Percentiles rank a stretch among this genome's conserved stretches.
Conservation (phyloP, 2,888 invertebrate species). For the Eubasilissa splendida region DNA sequence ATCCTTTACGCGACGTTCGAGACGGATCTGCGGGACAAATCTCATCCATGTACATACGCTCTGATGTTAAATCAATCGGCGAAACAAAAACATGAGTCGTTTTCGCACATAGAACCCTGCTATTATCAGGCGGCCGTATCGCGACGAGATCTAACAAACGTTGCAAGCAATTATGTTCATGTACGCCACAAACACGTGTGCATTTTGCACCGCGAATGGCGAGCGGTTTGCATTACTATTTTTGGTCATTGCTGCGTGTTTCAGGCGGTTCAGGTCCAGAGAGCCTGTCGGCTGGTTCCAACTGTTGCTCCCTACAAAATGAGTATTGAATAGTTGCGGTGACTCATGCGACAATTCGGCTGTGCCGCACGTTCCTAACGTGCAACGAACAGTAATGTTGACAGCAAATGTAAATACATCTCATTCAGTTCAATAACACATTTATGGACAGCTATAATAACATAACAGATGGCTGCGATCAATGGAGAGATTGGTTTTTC, state of each 20-base stretch:
- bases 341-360: slow-evolving; percentile 24
- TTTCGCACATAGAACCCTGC: slow-evolving; percentile 2
- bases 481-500: slow-evolving; percentile 17
- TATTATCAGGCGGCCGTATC: slow-evolving; percentile 31
- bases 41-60: no score
- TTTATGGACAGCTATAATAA: slow-evolving; percentile 17
- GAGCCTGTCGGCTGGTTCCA: no score
- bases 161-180: slow-evolving; percentile 19
- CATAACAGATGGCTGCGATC: slow-evolving; percentile 25
- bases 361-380: background rate
- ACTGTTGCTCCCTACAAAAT: background rate
- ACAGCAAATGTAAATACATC: background rate
- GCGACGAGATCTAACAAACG: slow-evolving; percentile 31
- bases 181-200: slow-evolving; percentile 24
- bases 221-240: slow-evolving; percentile 7
- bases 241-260: slow-evolving; percentile 26
- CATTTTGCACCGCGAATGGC: slow-evolving; percentile 25
- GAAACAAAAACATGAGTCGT: no score
- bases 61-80: no score
- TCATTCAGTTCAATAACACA: slow-evolving; percentile 20
- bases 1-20: background rate
- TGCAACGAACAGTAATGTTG: background rate
- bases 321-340: background rate
- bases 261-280: background rate
- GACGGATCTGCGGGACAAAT: slow-evolving; percentile 1